These are phyloP conservation scores for Diaperis boleti DNA, from an alignment of 2,888 invertebrate species.

Conservation along the genomic window DNA sequence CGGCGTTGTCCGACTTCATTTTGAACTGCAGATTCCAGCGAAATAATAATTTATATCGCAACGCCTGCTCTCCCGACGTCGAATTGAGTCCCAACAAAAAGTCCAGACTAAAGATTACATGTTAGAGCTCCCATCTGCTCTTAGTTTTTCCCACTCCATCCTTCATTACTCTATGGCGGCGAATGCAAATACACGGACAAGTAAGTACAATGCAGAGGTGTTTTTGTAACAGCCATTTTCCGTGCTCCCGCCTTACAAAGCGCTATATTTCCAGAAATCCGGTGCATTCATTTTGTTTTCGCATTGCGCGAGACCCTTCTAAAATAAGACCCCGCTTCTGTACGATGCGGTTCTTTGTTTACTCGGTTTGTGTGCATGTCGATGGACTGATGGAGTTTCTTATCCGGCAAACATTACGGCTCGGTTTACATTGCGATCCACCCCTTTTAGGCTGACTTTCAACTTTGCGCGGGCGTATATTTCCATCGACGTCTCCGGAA, in stretches of 20 bases:
- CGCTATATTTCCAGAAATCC: not conserved
- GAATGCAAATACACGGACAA: too few relatives aligned
- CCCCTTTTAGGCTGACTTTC: not conserved
- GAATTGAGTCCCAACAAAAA: too few relatives aligned
- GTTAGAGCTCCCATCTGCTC: too few relatives aligned
- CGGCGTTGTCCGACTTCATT: too few relatives aligned
- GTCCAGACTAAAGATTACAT: too few relatives aligned
- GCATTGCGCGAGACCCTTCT: not conserved
- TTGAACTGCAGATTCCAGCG: too few relatives aligned
- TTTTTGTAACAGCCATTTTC: not conserved
- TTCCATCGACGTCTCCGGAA: not conserved
- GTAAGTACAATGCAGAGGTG: too few relatives aligned
- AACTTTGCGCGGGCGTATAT: not conserved
- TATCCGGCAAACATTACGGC: constrained; percentile 11
- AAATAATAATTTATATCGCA: too few relatives aligned
- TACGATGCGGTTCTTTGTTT: not conserved
- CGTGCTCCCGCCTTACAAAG: not conserved
- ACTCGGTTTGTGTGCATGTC: not conserved
- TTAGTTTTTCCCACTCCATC: too few relatives aligned
- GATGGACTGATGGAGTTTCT: constrained; percentile 3
- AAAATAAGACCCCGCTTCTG: not conserved
- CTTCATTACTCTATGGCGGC: too few relatives aligned
- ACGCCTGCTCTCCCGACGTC: too few relatives aligned
- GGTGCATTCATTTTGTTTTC: not conserved
- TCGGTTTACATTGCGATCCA: constrained; percentile 11